These are phyloP conservation scores for Hippasteria phrygiana DNA, from an alignment of 53 echinoderm and acorn worm species.

Conservation along the genomic window DNA sequence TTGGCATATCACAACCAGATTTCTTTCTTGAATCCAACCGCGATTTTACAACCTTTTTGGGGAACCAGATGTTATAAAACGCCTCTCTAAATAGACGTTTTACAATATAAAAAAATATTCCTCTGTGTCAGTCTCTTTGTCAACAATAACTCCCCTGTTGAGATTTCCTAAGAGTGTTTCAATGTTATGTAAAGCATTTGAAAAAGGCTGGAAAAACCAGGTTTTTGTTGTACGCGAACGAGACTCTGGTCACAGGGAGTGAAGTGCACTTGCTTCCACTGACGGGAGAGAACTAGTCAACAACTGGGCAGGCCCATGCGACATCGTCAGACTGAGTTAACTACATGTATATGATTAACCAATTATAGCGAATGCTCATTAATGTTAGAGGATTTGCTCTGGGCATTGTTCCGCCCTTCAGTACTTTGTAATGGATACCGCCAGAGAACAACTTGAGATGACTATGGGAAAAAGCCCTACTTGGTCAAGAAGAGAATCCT, in stretches of 20 bases:
- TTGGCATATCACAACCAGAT: constrained; percentile 31
- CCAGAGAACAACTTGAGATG: constrained; percentile 30
- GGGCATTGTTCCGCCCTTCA: constrained; percentile 44
- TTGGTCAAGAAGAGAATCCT: background rate
- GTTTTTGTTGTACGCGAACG: background rate
- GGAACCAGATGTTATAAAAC: too few species aligned
- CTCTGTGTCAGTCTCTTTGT: background rate
- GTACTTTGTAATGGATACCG: constrained; percentile 52
- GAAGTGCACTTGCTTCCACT: background rate
- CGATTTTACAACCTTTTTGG: background rate
- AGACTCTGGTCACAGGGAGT: background rate
- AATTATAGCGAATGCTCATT: constrained; percentile 57
- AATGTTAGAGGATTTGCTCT: constrained; percentile 42
- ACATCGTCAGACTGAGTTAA: constrained; percentile 37
- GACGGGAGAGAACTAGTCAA: constrained; percentile 15
- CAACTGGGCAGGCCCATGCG: background rate
- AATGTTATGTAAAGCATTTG: too few species aligned
- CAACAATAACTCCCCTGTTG: background rate
- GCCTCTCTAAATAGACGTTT: background rate
- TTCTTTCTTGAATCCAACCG: background rate
- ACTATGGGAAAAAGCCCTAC: background rate
- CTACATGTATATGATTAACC: constrained; percentile 62
- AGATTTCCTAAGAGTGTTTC: too few species aligned
- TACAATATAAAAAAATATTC: background rate
- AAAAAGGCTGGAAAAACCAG: too few species aligned